Base-by-base conservation (phyloP, 1,140 invertebrate species). In the Bombus difficillimus region DNA sequence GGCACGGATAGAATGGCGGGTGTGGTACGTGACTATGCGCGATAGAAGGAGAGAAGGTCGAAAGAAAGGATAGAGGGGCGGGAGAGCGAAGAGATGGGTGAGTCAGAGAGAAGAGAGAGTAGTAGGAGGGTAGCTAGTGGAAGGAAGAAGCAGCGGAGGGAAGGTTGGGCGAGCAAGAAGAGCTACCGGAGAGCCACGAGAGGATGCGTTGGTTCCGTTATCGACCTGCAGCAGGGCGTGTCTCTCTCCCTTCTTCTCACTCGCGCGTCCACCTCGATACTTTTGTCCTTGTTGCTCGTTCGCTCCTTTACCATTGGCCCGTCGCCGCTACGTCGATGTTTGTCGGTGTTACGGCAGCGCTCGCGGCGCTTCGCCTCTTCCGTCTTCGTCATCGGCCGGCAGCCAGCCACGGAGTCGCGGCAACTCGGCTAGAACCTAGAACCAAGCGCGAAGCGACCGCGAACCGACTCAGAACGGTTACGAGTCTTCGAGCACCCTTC, bases 151-250 rank as follows among this genome's bases (percentile, higher is more conserved):
- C 74, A 34, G 28, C n/a, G 69, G 8, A n/a, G 84, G 59, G 69
- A 86, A 77, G 75, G 73, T 64, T 72, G 68, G 75, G 79, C 77
- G 81, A 88, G 89, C 83, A 90, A 88, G 89, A 90, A 90, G 89
- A 88, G 89, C 90, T 91, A 91, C 90, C 88, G 89, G 86, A 90
- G 89, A 90, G 89, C 86, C 74, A 80, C 86, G 90, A 90, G 90
- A 91, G 90, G 90, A 91, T 91, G 89, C 90, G 90, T 91, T 86
- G 89, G 90, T 91, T 91, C 90, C 90, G 90, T 91, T 91, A 91
- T 91, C 90, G 90, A 91, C 90, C 90, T 90, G 90, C 90, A 89
- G 87, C 90, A 91, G 90, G 90, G 90, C 90, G 90, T 91, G 90
- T 90, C 90, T 90, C 90, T 88, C 85, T 75, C 66, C 83, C 73